Base-by-base conservation (phyloP, 2,113 vertebrate species). In the Pagrus major region DNA sequence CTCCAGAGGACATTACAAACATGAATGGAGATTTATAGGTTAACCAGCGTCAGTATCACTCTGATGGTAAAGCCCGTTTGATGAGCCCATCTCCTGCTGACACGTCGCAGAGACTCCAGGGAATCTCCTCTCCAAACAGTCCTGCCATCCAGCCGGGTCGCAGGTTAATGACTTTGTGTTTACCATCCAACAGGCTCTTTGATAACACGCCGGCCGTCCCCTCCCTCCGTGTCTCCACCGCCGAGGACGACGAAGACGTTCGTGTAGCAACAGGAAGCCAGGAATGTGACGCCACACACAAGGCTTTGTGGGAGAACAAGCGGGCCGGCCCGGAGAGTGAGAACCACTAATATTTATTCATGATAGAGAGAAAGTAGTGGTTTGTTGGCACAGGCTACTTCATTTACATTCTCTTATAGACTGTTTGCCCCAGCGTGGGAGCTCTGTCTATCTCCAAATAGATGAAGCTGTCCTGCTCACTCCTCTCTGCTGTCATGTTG, bases 331-430 rank as follows among this genome's bases (percentile, higher is more conserved):
- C 72, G 80, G 73, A 56, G 69, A 89, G 78, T 84, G 92, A 93
- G 94, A 93, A 93, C 77, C 79, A 81, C 93, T 91, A 94, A 95
- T 95, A 95, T 95, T 95, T 95, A 95, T 95, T 95, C 94, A 93
- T 94, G 94, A 95, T 93, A 85, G 92, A 93, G 92, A 93, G 91
- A 92, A 93, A 93, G 92, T 90, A 71, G 42, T 71, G 80, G 76
- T 82, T 58, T 94, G 94, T 94, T 94, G 94, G 93, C 92, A 83
- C 90, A 94, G 89, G 89, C 87, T 86, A 92, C 94, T 95, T 95
- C 93, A 95, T 95, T 94, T 95, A 94, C 93, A 94, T 95, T 90
- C 87, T 84, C 74, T 95, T 93, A 95, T 95, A 93, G 95, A 95
- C 93, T 95, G 92, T 90, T 89, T 89, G 88, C 76, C 67, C 82